Evolutionary conservation across 1,140 invertebrate species (phyloP).

Genomic region (Drosophila teissieri): DNA sequence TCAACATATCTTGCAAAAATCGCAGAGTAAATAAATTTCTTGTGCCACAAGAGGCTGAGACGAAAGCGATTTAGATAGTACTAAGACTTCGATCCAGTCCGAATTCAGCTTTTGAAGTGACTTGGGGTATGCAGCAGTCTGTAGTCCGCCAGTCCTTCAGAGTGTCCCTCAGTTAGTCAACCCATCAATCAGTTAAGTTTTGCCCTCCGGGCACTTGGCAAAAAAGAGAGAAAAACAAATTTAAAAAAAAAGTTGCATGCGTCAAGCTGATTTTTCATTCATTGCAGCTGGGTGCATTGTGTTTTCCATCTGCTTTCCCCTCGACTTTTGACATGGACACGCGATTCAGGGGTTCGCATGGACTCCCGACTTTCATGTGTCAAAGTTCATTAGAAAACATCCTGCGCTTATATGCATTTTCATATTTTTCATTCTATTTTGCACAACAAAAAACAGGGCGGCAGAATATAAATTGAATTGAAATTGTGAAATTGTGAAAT

Average conservation of each 20-base stretch:
- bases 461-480: slow-evolving; percentile 60
- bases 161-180: slow-evolving; percentile 58
- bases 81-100: slow-evolving; percentile 8
- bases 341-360: slow-evolving; percentile 30
- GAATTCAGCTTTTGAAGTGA: slow-evolving; percentile 13
- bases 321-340: slow-evolving; percentile 70
- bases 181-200: slow-evolving; percentile 51
- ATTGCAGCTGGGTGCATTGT: slow-evolving; percentile 64
- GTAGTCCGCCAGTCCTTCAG: slow-evolving; percentile 16
- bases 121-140: slow-evolving; percentile 10
- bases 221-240: neutral
- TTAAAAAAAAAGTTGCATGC: slow-evolving; percentile 64
- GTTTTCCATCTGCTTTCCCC: slow-evolving; percentile 43
- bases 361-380: slow-evolving; percentile 43
- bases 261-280: slow-evolving; percentile 79
- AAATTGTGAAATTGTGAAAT: slow-evolving; percentile 57
- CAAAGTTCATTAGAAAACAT: slow-evolving; percentile 77
- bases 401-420: slow-evolving; percentile 31
- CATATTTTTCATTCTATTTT: slow-evolving; percentile 35
- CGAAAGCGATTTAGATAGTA: slow-evolving; percentile 16
- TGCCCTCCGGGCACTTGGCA: slow-evolving; percentile 53
- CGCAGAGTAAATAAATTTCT: slow-evolving; percentile 32
- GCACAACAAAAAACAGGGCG: slow-evolving; percentile 18
- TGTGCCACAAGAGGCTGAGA: slow-evolving; percentile 1
- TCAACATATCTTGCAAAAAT: slow-evolving; percentile 34